phyloP scores from a whole-genome alignment of 2,888 invertebrate species.

The Mongoloraphidia duomilia region DNA sequence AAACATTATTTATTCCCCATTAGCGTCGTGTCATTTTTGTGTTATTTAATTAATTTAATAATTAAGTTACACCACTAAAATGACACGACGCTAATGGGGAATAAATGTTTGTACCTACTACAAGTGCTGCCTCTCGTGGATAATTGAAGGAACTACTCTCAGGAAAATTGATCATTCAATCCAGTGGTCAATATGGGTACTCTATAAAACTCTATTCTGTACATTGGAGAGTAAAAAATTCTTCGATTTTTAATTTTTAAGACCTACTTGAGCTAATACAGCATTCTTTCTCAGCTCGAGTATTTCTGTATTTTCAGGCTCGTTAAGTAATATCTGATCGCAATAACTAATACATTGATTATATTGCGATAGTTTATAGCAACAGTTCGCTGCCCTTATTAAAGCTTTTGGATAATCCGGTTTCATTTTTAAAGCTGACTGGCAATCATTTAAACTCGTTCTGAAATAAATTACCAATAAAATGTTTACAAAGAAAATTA shows the following conservation, averaged over 20 bases:
- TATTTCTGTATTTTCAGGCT: constrained; percentile 40
- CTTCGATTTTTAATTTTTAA: not conserved
- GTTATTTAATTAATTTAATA: no score
- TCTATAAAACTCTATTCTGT: no score
- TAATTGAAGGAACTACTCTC: no score
- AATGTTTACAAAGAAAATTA: constrained; percentile 1
- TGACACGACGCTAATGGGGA: no score
- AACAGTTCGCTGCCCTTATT: constrained; percentile 59
- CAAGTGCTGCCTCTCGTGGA: no score
- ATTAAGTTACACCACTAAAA: no score
- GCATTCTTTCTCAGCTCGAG: constrained; percentile 38
- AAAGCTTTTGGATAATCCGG: constrained; percentile 65
- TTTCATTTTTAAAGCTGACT: constrained; percentile 60
- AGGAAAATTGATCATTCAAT: no score
- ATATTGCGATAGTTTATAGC: constrained; percentile 47
- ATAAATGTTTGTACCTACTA: no score
- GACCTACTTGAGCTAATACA: constrained; percentile 31
- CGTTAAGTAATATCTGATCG: constrained; percentile 45
- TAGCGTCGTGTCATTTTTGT: no score
- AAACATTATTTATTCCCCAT: no score
- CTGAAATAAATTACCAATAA: constrained; percentile 25
- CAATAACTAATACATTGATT: constrained; percentile 61
- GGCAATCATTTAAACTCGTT: constrained; percentile 67
- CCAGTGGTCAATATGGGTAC: no score
- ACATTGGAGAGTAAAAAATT: no score